phyloP scores from a whole-genome alignment of 2,888 invertebrate species.

The Sarcophaga subvicina region DNA sequence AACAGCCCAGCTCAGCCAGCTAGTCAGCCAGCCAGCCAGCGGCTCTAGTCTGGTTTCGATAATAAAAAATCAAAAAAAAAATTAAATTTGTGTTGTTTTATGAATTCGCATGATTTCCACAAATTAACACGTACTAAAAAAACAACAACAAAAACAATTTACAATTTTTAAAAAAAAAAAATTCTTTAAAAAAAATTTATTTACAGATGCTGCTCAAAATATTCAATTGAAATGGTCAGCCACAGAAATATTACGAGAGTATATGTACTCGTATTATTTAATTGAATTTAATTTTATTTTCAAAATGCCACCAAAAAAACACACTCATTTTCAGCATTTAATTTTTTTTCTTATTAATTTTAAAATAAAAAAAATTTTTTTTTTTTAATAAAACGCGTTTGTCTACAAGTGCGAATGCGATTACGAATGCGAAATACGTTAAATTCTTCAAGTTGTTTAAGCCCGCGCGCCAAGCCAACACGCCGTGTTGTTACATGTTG shows the following conservation, averaged over 20 bases:
- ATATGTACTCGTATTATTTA: constrained; percentile 34
- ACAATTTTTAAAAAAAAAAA: background rate
- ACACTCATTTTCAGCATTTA: no score
- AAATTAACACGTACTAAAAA: constrained; percentile 73
- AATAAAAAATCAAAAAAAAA: constrained; percentile 19
- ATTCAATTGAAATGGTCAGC: no score
- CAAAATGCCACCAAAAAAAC: no score
- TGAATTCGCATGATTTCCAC: constrained; percentile 72
- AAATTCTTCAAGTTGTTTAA: no score
- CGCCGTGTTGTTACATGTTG: no score
- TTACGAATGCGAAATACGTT: no score
- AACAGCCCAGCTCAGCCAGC: background rate
- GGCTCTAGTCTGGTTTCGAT: constrained; percentile 3
- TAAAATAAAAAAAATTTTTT: no score
- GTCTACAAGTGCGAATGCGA: no score
- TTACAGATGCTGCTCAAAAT: background rate
- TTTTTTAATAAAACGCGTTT: no score
- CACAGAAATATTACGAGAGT: no score
- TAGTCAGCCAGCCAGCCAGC: constrained; percentile 7
- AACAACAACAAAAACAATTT: background rate
- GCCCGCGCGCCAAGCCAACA: no score
- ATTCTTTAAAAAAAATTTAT: background rate
- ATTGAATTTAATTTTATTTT: constrained; percentile 4
- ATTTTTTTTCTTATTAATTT: no score
- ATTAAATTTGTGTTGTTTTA: constrained; percentile 19